phyloP scores from a whole-genome alignment of 2,888 invertebrate genomes.

The Eucera pruinosa region DNA sequence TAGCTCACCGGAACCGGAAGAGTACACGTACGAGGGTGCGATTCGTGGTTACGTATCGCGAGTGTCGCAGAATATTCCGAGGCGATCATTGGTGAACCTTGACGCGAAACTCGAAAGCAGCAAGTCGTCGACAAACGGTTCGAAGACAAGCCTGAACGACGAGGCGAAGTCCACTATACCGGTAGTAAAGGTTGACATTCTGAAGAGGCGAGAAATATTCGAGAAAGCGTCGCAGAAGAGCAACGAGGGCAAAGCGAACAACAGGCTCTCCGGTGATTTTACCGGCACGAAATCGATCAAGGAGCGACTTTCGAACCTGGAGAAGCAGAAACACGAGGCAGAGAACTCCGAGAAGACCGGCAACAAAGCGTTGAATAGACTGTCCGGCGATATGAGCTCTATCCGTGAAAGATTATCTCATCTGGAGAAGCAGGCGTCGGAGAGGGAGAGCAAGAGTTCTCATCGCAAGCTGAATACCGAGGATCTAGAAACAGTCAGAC shows the following conservation, averaged over 20 bases:
- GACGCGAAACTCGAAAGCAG: conserved; percentile 78
- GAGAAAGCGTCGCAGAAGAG: conserved; percentile 87
- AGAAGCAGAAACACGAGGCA: conserved; percentile 87
- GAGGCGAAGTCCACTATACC: conserved; percentile 87
- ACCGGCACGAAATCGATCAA: conserved; percentile 89
- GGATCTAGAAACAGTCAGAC: conserved; percentile 76
- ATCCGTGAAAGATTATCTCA: conserved; percentile 88
- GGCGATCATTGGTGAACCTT: conserved; percentile 78
- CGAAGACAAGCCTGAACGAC: conserved; percentile 83
- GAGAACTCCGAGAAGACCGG: conserved; percentile 83
- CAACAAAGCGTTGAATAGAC: conserved; percentile 81
- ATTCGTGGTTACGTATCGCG: conserved; percentile 94
- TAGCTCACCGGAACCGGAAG: conserved; percentile 90
- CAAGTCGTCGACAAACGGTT: conserved; percentile 82
- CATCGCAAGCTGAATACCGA: conserved; percentile 71
- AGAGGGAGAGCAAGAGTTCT: conserved; percentile 73
- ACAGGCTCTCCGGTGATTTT: conserved; percentile 87
- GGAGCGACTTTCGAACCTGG: conserved; percentile 89
- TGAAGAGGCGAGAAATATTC: conserved; percentile 93
- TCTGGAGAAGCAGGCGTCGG: conserved; percentile 85
- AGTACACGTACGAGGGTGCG: conserved; percentile 95
- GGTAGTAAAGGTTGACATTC: conserved; percentile 90
- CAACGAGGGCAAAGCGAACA: conserved; percentile 73
- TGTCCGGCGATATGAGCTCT: conserved; percentile 88
- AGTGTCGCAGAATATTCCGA: conserved; percentile 85